phyloP scores from a whole-genome alignment of 2,888 invertebrate species.

The Latrodectus hesperus region DNA sequence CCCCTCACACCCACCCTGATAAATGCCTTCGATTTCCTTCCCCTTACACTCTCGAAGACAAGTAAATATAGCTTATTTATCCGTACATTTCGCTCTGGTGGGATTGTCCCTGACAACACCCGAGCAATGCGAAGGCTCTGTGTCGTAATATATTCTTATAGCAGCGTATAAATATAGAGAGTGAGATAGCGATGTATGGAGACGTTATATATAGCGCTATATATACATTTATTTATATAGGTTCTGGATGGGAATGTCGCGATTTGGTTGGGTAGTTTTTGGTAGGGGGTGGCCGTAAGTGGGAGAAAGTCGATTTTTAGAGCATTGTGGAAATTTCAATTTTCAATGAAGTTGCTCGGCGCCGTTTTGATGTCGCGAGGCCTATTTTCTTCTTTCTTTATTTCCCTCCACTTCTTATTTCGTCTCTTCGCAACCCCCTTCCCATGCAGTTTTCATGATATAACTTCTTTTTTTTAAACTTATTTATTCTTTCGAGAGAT shows the following conservation, averaged over 20 bases:
- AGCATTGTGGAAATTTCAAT: slow-evolving; percentile 67
- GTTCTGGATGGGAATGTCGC: slow-evolving; percentile 57
- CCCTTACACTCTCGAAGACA: slow-evolving; percentile 49
- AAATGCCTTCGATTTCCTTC: slow-evolving; percentile 62
- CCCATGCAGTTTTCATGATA: slow-evolving; percentile 44
- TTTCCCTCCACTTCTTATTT: slow-evolving; percentile 11
- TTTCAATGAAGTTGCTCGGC: slow-evolving; percentile 63
- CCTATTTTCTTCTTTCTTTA: slow-evolving; percentile 2
- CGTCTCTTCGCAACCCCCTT: slow-evolving; percentile 7
- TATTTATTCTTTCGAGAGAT: slow-evolving; percentile 29
- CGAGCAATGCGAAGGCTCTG: slow-evolving; percentile 9
- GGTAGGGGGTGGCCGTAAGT: slow-evolving; percentile 4
- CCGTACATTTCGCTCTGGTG: slow-evolving; percentile 40
- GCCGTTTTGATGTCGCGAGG: slow-evolving; percentile 10
- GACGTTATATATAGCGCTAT: slow-evolving; percentile 33
- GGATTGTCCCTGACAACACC: slow-evolving; percentile 30
- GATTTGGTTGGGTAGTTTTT: slow-evolving; percentile 16
- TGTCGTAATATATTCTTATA: slow-evolving; percentile 53
- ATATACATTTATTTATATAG: slow-evolving; percentile 62
- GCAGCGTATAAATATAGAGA: slow-evolving; percentile 61
- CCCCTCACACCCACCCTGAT: slow-evolving; percentile 36
- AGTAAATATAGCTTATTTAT: slow-evolving; percentile 69
- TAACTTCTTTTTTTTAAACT: slow-evolving; percentile 30
- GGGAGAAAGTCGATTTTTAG: slow-evolving; percentile 55
- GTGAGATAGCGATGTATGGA: slow-evolving; percentile 45